A percentile compares a stretch with the other conserved stretches of the same genome.
phyloP scores from a whole-genome alignment of 2,113 vertebrate genomes.

The Glareola pratincola region DNA sequence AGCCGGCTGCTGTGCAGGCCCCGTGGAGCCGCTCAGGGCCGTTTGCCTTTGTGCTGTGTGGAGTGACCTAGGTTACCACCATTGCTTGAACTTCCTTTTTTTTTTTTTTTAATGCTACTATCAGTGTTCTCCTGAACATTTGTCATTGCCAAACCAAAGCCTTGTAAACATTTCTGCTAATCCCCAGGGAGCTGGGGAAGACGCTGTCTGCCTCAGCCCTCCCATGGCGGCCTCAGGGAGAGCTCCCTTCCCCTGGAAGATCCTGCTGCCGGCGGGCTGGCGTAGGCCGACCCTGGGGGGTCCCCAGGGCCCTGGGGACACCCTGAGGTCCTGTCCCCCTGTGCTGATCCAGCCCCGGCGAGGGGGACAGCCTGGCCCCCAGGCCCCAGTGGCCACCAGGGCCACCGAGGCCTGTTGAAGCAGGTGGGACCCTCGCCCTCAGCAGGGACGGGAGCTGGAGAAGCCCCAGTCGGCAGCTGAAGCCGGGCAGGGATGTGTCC shows the following conservation, averaged over 20 bases:
- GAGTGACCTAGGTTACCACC: neutral
- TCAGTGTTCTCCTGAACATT: neutral
- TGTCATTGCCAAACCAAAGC: neutral
- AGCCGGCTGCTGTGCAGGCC: accelerated
- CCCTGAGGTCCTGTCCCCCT: neutral
- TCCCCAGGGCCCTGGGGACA: accelerated
- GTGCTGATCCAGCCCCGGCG: accelerated
- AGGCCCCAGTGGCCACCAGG: accelerated
- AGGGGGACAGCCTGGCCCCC: neutral
- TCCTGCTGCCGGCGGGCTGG: neutral
- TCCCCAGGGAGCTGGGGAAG: neutral
- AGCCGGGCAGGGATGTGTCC: neutral
- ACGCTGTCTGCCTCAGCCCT: accelerated
- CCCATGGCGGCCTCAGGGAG: accelerated
- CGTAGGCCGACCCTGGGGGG: accelerated
- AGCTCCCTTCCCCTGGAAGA: neutral
- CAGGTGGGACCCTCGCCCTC: neutral
- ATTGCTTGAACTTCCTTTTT: neutral
- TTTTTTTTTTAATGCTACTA: neutral
- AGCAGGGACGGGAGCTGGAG: accelerated
- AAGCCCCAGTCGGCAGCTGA: accelerated
- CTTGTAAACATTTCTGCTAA: neutral
- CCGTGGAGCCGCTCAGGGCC: accelerated
- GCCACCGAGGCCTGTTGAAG: neutral
- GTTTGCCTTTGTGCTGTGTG: neutral